Conservation (phyloP, 2,797 vertebrate species). For the Sebastes baramenuke region DNA sequence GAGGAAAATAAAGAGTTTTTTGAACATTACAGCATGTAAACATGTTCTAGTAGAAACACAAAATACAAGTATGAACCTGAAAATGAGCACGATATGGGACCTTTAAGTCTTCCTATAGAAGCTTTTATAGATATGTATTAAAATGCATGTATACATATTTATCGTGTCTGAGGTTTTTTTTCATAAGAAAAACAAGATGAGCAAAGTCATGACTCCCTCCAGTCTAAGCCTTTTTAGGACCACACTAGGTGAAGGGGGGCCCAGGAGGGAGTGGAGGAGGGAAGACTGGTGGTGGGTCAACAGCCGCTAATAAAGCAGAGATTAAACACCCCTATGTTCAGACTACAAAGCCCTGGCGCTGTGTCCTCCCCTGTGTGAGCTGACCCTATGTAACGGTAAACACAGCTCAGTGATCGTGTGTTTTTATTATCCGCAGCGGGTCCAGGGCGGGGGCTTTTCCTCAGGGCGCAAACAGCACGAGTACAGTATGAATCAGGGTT, state of each 20-base stretch:
- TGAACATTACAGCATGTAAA: no score
- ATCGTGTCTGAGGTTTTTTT: neutral
- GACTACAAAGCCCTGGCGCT: slow-evolving; percentile 45
- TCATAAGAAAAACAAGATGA: neutral
- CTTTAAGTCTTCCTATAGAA: neutral
- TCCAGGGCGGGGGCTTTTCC: slow-evolving; percentile 18
- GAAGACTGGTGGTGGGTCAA: slow-evolving; percentile 11
- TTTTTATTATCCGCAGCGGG: slow-evolving; percentile 8
- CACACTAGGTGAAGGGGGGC: slow-evolving; percentile 3
- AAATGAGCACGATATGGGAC: no score
- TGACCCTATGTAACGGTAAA: slow-evolving; percentile 14
- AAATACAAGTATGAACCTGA: no score
- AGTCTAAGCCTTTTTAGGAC: neutral
- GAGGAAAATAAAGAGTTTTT: no score
- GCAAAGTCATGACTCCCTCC: neutral
- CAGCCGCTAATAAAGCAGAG: slow-evolving; percentile 37
- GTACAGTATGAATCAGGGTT: neutral
- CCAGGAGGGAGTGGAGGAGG: neutral
- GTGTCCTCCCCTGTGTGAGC: slow-evolving; percentile 23
- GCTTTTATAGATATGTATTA: neutral
- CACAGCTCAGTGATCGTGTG: slow-evolving; percentile 9
- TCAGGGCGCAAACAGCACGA: neutral
- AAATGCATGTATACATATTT: neutral
- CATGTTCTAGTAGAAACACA: no score
- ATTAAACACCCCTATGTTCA: slow-evolving; percentile 38